Conservation (phyloP, 2,888 invertebrate species). For the Sepiola atlantica region DNA sequence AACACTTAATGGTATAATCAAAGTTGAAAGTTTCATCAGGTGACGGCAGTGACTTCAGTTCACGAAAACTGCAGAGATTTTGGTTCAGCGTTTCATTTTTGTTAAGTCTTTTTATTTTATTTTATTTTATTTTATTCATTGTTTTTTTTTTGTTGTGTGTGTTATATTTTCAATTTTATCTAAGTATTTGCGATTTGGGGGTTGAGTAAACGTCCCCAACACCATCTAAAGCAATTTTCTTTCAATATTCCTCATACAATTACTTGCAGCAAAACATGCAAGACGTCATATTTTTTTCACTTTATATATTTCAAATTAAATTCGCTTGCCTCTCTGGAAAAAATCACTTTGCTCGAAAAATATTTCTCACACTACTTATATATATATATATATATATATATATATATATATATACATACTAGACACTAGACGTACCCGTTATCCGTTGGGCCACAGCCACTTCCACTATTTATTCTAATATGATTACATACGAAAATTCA, state of each 20-base stretch:
- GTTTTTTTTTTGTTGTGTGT: no score
- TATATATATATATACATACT: neutral
- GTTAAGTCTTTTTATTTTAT: no score
- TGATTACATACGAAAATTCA: no score
- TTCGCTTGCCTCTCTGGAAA: neutral
- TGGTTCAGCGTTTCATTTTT: neutral
- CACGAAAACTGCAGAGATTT: neutral
- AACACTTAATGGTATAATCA: conserved; percentile 9
- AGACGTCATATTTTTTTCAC: neutral
- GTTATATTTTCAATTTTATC: neutral
- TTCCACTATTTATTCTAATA: no score
- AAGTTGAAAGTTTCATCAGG: neutral
- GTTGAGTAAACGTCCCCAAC: neutral
- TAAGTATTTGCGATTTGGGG: neutral
- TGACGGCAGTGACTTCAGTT: neutral
- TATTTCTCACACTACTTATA: neutral
- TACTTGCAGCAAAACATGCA: neutral
- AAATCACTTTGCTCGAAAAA: neutral
- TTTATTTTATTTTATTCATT: no score
- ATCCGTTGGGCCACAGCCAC: no score
- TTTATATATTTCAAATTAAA: neutral
- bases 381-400: neutral
- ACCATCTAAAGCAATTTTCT: neutral
- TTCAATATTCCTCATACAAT: neutral
- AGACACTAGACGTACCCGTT: no score